phyloP scores from a whole-genome alignment of 2,888 invertebrate species.

The Nesidiocoris tenuis region DNA sequence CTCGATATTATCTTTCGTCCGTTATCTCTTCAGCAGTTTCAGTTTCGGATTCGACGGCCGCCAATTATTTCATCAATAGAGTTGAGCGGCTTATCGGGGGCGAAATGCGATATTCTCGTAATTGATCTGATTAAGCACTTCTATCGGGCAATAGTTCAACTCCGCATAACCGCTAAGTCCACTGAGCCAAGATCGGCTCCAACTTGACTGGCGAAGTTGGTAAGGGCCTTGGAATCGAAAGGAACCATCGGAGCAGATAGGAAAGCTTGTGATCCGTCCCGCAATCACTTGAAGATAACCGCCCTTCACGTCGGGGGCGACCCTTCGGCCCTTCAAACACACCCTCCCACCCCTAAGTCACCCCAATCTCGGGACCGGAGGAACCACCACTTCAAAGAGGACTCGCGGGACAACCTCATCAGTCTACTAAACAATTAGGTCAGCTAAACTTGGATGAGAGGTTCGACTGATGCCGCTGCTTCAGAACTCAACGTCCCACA shows the following conservation, averaged over 20 bases:
- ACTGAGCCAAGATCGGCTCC: no score
- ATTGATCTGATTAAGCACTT: neutral
- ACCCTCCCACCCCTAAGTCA: neutral
- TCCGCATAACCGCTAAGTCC: neutral
- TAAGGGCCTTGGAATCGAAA: neutral
- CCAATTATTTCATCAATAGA: no score
- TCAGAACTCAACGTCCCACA: neutral
- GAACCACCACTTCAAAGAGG: neutral
- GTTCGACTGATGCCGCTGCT: neutral
- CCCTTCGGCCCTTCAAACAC: neutral
- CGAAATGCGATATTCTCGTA: no score
- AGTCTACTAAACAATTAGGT: conserved; percentile 12
- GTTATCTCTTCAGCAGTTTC: no score
- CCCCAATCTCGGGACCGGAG: neutral
- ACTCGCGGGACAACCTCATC: conserved; percentile 3
- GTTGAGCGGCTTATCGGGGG: no score
- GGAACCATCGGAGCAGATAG: neutral
- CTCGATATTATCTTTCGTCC: no score
- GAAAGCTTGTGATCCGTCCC: neutral
- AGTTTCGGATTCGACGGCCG: no score
- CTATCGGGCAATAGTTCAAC: neutral
- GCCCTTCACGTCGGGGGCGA: neutral
- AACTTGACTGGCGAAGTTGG: neutral
- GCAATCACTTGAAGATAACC: neutral
- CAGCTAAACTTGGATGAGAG: conserved; percentile 1